Base-by-base conservation (phyloP, 2,113 vertebrate genomes). In the Tinamus guttatus region DNA sequence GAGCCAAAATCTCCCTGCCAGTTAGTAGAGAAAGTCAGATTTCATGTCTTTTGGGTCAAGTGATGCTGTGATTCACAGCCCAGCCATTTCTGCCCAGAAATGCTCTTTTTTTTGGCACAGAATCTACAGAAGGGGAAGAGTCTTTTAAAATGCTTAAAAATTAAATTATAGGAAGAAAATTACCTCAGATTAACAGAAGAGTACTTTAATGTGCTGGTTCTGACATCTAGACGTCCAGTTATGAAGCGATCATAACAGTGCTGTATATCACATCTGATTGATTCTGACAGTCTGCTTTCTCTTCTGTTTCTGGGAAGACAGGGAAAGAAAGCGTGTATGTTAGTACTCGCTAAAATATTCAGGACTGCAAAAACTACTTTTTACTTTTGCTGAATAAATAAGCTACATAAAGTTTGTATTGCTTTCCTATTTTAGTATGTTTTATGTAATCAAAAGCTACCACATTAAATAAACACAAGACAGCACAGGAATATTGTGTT, bases 221-320 rank as follows among this genome's bases (percentile, higher is more conserved):
- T 69, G 88, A 86, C 76, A 95, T 92, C 43, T 92, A 95, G 67
- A 74, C 70, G 89, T 96, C 62, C 83, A 92, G 81, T 74, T 94
- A 67, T 21, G 70, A 74, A 93, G 86, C 81, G 63, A 87, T 38
- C 54, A 3, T 59, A 84, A 45, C 54, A 93, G 64, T 75, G 73
- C 56, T 41, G 67, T 77, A 43, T 51, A 90, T 83, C 60, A 93
- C 87, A 89, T 81, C 5, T 74, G 93, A 89, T 85, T 64, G 58
- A 71, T 62, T 89, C 91, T 94, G 81, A 62, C 74, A 52, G 41
- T 75, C 70, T 62, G 80, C 1, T 5, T 81, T 89, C 92, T 94
- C 87, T 91, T 87, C 43, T 64, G 25, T 79, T 94, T 89, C 93
- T 92, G 90, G 63, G 71, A 94, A 85, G 19, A 70, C 64, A 89